phyloP scores from a whole-genome alignment of 2,888 invertebrate species.

The Scrobipalpa costella region DNA sequence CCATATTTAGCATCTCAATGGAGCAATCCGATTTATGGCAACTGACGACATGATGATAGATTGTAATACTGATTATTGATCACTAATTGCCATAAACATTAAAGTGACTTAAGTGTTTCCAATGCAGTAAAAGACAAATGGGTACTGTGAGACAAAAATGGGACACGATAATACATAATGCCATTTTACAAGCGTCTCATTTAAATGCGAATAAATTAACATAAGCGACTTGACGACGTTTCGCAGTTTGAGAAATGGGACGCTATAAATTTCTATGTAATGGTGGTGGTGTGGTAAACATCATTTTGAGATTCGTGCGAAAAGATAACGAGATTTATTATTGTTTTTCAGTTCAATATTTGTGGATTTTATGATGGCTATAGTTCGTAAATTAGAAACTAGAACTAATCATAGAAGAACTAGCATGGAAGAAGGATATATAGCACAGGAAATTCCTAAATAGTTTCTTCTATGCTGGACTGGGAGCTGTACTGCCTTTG shows the following conservation, averaged over 20 bases:
- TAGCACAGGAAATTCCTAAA: too few species aligned
- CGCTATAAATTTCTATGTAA: slow-evolving; percentile 66
- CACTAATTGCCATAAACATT: slow-evolving; percentile 5
- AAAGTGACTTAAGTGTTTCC: too few species aligned
- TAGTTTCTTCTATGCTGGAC: too few species aligned
- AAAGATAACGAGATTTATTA: slow-evolving; percentile 57
- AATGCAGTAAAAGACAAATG: neutral
- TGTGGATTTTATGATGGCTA: neutral
- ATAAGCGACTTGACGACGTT: slow-evolving; percentile 60
- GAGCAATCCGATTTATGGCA: slow-evolving; percentile 3
- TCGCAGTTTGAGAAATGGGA: slow-evolving; percentile 54
- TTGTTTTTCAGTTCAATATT: slow-evolving; percentile 28
- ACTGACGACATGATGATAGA: slow-evolving; percentile 10
- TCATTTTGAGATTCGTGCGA: slow-evolving; percentile 42
- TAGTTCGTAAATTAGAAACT: too few species aligned
- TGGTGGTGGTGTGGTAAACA: slow-evolving; percentile 47
- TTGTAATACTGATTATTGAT: neutral
- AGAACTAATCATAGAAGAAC: too few species aligned
- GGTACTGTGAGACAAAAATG: slow-evolving; percentile 47
- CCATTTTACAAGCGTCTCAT: slow-evolving; percentile 64
- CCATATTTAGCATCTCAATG: slow-evolving; percentile 9
- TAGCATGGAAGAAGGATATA: too few species aligned
- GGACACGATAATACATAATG: slow-evolving; percentile 64
- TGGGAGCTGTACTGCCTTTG: too few species aligned
- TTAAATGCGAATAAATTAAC: slow-evolving; percentile 76